A percentile compares a stretch with the other conserved stretches of the same genome.
phyloP scores from a whole-genome alignment of 2,888 invertebrate genomes.

The Campoletis raptor region DNA sequence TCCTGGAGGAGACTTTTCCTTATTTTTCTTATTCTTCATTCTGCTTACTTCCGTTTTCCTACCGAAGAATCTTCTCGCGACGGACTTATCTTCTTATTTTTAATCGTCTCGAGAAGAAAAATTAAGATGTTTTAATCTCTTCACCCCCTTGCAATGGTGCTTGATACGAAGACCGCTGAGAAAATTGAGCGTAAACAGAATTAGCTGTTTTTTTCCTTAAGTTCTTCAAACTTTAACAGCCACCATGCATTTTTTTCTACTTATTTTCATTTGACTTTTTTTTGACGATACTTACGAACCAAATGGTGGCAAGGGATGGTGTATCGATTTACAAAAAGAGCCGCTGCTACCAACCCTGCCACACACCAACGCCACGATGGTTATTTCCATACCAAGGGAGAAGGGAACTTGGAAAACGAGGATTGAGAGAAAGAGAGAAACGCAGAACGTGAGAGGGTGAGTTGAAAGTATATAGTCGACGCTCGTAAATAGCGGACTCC shows the following conservation, averaged over 20 bases:
- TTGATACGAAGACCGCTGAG: background rate
- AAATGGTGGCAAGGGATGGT: slow-evolving; percentile 41
- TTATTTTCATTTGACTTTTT: slow-evolving; percentile 16
- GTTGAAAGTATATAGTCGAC: slow-evolving; percentile 54
- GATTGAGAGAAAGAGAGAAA: slow-evolving; percentile 39
- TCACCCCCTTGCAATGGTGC: background rate
- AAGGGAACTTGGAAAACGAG: slow-evolving; percentile 54
- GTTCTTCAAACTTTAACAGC: background rate
- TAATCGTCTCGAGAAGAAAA: slow-evolving; percentile 16
- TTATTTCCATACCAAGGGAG: slow-evolving; percentile 73
- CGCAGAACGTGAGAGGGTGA: slow-evolving; percentile 28
- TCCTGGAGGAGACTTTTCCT: slow-evolving; percentile 53
- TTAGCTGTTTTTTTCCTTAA: slow-evolving; percentile 3
- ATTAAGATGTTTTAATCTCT: slow-evolving; percentile 19
- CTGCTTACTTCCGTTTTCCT: slow-evolving; percentile 27
- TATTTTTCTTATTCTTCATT: slow-evolving; percentile 26
- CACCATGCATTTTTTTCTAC: background rate
- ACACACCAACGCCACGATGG: slow-evolving; percentile 37
- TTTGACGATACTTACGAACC: slow-evolving; percentile 1
- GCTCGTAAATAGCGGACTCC: slow-evolving; percentile 62
- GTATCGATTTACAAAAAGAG: slow-evolving; percentile 75
- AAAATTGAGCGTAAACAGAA: background rate
- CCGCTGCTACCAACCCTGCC: slow-evolving; percentile 25
- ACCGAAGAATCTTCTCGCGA: slow-evolving; percentile 27
- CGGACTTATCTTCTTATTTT: slow-evolving; percentile 3